A percentile compares a stretch with the other conserved stretches of the same genome.
Conservation (phyloP, 2,888 invertebrate species). For the Tipula lateralis region DNA sequence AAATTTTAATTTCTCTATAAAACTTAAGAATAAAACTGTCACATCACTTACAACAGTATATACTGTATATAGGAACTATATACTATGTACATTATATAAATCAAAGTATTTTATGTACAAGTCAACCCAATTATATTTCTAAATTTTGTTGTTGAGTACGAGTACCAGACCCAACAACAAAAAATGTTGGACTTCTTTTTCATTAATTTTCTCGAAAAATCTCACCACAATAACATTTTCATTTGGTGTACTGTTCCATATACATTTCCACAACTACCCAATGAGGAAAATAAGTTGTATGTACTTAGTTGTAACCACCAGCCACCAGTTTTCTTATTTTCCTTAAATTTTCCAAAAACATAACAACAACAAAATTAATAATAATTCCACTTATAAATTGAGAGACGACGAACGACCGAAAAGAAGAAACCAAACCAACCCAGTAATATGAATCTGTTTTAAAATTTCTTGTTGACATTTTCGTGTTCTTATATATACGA, state of each 20-base stretch:
- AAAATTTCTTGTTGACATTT: not conserved
- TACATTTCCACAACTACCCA: not conserved
- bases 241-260: not conserved
- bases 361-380: not conserved
- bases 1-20: not conserved
- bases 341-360: not conserved
- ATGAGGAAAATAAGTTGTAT: not conserved
- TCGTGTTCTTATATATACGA: not conserved
- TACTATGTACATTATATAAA: not conserved
- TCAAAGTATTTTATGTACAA: not conserved
- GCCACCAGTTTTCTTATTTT: not conserved
- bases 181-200: not conserved
- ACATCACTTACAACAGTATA: not conserved
- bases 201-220: slow-evolving; percentile 4
- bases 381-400: not conserved
- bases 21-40: not conserved
- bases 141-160: not conserved
- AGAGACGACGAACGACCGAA: not conserved
- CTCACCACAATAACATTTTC: not conserved
- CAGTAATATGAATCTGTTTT: not conserved
- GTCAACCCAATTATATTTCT: not conserved
- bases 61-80: not conserved
- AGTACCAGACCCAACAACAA: not conserved
- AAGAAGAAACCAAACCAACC: not conserved
- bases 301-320: not conserved